A percentile compares a stretch with the other conserved stretches of the same genome.
Evolutionary conservation across 2,113 vertebrate genomes (phyloP).

Genomic region (Mus spicilegus): DNA sequence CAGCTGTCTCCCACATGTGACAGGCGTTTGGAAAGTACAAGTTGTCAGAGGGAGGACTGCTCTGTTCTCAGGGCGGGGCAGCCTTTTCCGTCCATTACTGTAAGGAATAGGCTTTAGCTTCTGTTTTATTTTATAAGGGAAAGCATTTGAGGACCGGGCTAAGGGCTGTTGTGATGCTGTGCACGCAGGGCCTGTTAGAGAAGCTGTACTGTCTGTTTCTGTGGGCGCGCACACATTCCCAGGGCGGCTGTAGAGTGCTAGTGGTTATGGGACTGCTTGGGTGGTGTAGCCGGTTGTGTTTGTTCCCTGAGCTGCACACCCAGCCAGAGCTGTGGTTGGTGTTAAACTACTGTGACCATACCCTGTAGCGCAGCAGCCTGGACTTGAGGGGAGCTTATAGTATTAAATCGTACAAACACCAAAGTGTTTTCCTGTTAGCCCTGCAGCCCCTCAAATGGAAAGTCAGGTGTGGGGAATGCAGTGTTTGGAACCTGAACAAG

Average conservation of each 20-base stretch:
- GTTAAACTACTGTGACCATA: neutral
- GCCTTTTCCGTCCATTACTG: neutral
- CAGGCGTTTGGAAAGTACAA: neutral
- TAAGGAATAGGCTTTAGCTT: neutral
- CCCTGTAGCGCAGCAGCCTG: neutral
- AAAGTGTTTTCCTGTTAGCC: neutral
- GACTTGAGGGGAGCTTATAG: neutral
- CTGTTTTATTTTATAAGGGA: neutral
- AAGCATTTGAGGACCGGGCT: conserved; percentile 3
- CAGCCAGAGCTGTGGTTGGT: neutral
- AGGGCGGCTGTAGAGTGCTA: neutral
- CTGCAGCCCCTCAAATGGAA: neutral
- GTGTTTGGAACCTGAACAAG: conserved; percentile 3
- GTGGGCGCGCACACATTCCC: neutral
- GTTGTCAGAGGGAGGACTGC: neutral
- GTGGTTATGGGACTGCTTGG: neutral
- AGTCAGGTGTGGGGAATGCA: neutral
- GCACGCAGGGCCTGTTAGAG: neutral
- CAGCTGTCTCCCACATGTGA: conserved; percentile 13
- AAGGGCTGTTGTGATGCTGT: neutral
- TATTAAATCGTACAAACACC: conserved; percentile 15
- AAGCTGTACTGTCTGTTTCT: neutral
- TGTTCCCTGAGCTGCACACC: neutral
- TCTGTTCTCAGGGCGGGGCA: neutral
- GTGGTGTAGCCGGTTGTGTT: neutral